These are phyloP conservation scores for Poeciliopsis prolifica DNA, from an alignment of 2,113 vertebrate genomes.

Conservation along the genomic window DNA sequence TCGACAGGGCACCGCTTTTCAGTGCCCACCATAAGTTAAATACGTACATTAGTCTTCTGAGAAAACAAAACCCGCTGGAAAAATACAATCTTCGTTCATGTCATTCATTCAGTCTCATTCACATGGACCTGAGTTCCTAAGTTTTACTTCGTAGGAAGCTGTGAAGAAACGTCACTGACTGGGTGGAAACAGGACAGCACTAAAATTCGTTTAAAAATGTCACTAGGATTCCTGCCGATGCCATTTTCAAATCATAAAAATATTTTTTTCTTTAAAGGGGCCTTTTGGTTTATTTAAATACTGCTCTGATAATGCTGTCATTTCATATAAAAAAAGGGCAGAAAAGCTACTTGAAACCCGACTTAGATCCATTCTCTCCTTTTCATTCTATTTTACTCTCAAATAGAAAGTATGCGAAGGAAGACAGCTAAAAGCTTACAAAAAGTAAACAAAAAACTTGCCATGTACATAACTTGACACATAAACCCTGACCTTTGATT, in stretches of 20 bases:
- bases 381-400: conserved; percentile 46
- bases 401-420: conserved; percentile 63
- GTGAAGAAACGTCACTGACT: conserved; percentile 25
- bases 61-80: conserved; percentile 39
- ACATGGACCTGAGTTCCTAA: conserved; percentile 73
- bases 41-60: conserved; percentile 36
- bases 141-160: conserved; percentile 51
- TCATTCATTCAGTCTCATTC: conserved; percentile 69
- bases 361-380: conserved; percentile 34
- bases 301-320: conserved; percentile 50
- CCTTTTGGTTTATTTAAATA: conserved; percentile 69
- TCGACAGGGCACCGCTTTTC: conserved; percentile 14
- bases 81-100: conserved; percentile 72
- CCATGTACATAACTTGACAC: conserved; percentile 59
- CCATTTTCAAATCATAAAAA: conserved; percentile 24
- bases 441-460: conserved; percentile 69
- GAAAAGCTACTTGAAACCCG: conserved; percentile 65
- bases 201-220: conserved; percentile 19
- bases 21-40: conserved; percentile 35
- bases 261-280: conserved; percentile 37
- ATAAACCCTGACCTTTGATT: conserved; percentile 52
- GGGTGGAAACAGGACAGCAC: conserved; percentile 49
- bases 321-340: conserved; percentile 66
- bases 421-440: conserved; percentile 55
- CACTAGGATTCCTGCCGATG: conserved; percentile 27